Conservation (phyloP, 2,113 vertebrate species). For the Tetrax tetrax region DNA sequence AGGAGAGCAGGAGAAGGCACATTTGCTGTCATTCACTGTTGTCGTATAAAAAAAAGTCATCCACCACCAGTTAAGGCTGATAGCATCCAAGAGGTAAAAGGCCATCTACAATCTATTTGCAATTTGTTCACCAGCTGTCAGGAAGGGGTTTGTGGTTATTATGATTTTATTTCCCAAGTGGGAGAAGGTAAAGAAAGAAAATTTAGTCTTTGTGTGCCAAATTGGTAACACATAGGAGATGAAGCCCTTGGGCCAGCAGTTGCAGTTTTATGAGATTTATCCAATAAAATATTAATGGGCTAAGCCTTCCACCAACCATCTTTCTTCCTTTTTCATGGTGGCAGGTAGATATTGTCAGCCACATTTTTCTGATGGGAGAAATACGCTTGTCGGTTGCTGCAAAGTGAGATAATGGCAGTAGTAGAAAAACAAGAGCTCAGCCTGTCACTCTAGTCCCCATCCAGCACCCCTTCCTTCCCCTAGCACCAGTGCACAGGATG, state of each 20-base stretch:
- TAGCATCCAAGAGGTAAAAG: background rate
- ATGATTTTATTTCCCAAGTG: background rate
- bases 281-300: background rate
- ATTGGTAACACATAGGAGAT: background rate
- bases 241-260: background rate
- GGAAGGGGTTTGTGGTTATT: background rate
- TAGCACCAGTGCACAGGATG: background rate
- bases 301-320: background rate
- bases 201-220: background rate
- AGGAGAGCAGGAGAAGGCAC: slow-evolving; percentile 15
- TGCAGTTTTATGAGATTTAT: background rate
- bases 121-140: background rate
- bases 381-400: background rate
- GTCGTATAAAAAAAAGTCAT: background rate
- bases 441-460: background rate
- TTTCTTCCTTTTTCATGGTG: background rate
- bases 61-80: background rate
- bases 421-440: background rate
- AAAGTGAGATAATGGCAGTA: background rate
- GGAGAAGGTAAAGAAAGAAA: background rate
- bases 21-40: background rate
- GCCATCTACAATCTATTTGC: background rate
- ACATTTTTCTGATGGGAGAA: background rate
- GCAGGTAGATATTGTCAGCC: background rate
- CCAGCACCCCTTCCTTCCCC: background rate